phyloP scores from a whole-genome alignment of 2,888 invertebrate species.

The Tetrapedia diversipes region DNA sequence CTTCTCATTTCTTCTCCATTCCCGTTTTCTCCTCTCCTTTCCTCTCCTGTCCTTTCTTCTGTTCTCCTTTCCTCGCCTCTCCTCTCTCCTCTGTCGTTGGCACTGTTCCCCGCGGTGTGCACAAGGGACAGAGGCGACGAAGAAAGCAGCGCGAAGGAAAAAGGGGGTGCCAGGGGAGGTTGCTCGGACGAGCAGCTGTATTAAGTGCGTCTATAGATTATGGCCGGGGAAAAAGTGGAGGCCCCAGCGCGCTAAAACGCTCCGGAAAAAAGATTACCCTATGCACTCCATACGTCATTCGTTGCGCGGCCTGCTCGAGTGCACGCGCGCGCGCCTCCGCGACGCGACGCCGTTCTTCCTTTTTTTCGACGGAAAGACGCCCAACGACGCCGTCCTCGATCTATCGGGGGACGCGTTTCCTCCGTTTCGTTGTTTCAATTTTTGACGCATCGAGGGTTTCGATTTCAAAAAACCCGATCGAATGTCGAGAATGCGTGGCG shows the following conservation, averaged over 20 bases:
- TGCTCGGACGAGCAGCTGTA: conserved; percentile 78
- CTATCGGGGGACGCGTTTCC: background rate
- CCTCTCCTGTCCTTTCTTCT: background rate
- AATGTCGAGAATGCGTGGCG: too few relatives aligned
- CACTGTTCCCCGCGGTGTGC: background rate
- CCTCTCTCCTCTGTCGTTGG: too few relatives aligned
- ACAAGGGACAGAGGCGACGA: conserved; percentile 23
- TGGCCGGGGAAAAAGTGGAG: conserved; percentile 68
- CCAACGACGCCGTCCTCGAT: conserved; percentile 34
- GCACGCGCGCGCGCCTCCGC: conserved; percentile 10
- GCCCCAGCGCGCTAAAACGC: conserved; percentile 76
- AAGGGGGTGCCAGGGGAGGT: conserved; percentile 56
- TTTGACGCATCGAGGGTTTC: background rate
- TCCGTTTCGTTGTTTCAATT: background rate
- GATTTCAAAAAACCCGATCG: too few relatives aligned
- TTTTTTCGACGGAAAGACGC: too few relatives aligned
- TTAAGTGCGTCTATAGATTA: conserved; percentile 83
- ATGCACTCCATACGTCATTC: conserved; percentile 75
- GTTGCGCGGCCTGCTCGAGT: conserved; percentile 43
- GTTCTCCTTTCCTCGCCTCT: background rate
- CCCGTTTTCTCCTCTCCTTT: background rate
- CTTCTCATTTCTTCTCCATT: too few relatives aligned
- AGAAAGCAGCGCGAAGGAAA: conserved; percentile 33
- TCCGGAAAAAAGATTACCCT: conserved; percentile 74
- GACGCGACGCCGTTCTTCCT: conserved; percentile 32